Conservation (phyloP, 2,888 invertebrate genomes). For the Eremobia ochroleuca region DNA sequence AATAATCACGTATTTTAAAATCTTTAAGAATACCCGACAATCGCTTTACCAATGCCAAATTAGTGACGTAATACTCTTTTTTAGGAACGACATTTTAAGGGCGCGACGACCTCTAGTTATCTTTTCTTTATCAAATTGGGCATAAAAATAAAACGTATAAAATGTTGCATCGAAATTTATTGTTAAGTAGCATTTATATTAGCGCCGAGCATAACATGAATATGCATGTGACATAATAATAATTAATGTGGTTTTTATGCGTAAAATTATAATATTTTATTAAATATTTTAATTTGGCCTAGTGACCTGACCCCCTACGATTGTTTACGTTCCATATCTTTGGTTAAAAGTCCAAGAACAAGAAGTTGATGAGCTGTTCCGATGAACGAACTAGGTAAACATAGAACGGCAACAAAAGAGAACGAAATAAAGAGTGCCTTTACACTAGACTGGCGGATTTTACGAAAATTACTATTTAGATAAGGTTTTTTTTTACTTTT, state of each 20-base stretch:
- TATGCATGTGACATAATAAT: slow-evolving; percentile 12
- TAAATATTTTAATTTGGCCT: slow-evolving; percentile 29
- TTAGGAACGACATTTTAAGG: slow-evolving; percentile 45
- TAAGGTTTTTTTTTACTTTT: background rate
- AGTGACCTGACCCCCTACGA: slow-evolving; percentile 23
- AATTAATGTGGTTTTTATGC: slow-evolving; percentile 20
- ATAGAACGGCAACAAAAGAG: background rate
- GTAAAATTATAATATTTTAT: slow-evolving; percentile 26
- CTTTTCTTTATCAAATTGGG: slow-evolving; percentile 47
- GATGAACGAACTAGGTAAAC: background rate
- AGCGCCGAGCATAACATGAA: background rate
- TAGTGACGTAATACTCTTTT: slow-evolving; percentile 52
- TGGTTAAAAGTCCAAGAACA: slow-evolving; percentile 25
- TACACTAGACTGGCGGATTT: background rate
- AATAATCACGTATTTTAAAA: slow-evolving; percentile 22
- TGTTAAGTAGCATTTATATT: background rate
- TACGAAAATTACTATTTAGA: background rate
- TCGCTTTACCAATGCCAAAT: slow-evolving; percentile 47
- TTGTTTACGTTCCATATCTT: slow-evolving; percentile 27
- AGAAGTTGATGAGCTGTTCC: background rate
- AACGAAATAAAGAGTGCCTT: background rate
- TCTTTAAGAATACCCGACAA: slow-evolving; percentile 16
- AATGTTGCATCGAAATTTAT: slow-evolving; percentile 22
- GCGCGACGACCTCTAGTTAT: slow-evolving; percentile 50
- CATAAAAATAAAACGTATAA: slow-evolving; percentile 6